These are phyloP conservation scores for Callipepla squamata DNA, from an alignment of 2,113 vertebrate species.

Conservation along the genomic window DNA sequence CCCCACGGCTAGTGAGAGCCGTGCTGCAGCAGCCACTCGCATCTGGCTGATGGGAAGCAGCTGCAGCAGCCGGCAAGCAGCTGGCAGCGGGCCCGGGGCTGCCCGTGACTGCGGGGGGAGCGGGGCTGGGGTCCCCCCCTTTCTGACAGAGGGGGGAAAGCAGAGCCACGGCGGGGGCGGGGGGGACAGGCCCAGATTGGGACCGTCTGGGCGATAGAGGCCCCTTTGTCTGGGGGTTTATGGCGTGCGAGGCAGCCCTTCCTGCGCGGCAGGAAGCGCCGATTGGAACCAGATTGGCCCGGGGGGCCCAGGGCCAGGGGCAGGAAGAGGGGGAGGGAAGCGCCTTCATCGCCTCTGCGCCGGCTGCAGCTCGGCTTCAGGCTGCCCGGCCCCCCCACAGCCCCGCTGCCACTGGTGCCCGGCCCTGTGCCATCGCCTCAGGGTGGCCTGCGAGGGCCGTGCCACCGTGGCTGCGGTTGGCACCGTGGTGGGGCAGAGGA, in stretches of 20 bases:
- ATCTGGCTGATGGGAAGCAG: slow-evolving; percentile 65
- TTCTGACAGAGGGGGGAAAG: neutral
- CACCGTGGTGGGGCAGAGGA: neutral
- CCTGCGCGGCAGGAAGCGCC: slow-evolving; percentile 85
- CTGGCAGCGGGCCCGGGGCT: slow-evolving; percentile 38
- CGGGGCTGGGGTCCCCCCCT: neutral
- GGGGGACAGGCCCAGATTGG: slow-evolving; percentile 62
- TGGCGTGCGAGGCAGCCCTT: slow-evolving; percentile 83
- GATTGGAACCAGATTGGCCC: slow-evolving; percentile 87
- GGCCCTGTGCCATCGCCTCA: neutral
- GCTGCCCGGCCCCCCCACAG: fast-evolving
- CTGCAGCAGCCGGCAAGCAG: slow-evolving; percentile 37
- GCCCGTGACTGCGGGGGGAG: neutral
- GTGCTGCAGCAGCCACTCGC: neutral
- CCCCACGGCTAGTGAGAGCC: neutral
- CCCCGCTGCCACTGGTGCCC: neutral
- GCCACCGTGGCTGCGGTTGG: fast-evolving
- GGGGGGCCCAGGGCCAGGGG: slow-evolving; percentile 53
- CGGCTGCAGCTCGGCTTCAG: neutral
- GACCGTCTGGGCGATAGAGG: slow-evolving; percentile 72
- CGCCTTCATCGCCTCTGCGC: neutral
- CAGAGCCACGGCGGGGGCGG: neutral
- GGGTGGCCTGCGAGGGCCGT: neutral
- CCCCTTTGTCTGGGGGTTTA: slow-evolving; percentile 82
- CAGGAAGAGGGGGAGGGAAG: slow-evolving; percentile 54